These are phyloP conservation scores for Lepas anatifera DNA, from an alignment of 2,888 invertebrate species.

Conservation along the genomic window DNA sequence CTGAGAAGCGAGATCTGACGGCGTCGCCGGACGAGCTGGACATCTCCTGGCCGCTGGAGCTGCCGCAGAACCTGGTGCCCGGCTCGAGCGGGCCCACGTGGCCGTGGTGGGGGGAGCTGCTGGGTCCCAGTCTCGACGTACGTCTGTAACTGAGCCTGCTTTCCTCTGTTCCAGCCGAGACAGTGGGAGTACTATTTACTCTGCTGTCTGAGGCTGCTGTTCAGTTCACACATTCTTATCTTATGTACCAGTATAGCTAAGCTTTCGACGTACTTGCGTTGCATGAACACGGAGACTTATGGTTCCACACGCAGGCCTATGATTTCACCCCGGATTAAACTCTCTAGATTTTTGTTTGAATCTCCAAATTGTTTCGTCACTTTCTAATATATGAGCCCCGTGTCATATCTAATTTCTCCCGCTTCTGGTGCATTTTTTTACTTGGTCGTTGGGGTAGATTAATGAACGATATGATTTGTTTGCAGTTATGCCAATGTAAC, in stretches of 20 bases:
- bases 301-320: no score
- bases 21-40: neutral
- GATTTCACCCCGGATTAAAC: no score
- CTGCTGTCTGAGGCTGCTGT: neutral
- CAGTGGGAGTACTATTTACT: neutral
- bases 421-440: no score
- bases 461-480: no score
- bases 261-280: neutral
- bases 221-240: neutral
- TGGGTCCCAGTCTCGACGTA: conserved; percentile 46
- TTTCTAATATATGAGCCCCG: no score
- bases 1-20: neutral
- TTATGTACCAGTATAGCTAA: neutral
- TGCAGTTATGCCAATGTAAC: no score
- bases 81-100: conserved; percentile 50
- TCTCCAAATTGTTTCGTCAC: no score
- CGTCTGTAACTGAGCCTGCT: no score
- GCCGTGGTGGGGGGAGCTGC: conserved; percentile 49
- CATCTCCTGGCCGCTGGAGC: conserved; percentile 37
- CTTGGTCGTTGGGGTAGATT: no score
- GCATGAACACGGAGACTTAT: no score
- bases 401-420: no score
- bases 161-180: neutral
- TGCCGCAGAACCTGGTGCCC: conserved; percentile 44
- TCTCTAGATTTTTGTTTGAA: no score